Percentiles rank a stretch among this genome's conserved stretches.
phyloP scores from a whole-genome alignment of 2,113 vertebrate genomes.

The Austrofundulus limnaeus region DNA sequence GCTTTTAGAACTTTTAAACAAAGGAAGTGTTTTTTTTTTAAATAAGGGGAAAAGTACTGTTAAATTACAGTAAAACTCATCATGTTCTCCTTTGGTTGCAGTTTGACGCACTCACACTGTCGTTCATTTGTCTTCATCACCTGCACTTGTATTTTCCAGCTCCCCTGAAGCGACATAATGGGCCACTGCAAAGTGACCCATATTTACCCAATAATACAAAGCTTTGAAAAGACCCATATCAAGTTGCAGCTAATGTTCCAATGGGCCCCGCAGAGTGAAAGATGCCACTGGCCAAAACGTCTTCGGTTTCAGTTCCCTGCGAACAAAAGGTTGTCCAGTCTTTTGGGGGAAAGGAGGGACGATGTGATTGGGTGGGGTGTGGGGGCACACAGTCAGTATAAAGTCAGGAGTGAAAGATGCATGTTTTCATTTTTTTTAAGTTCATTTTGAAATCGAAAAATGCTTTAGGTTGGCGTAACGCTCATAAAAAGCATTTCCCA shows the following conservation, averaged over 20 bases:
- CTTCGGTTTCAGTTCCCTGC: conserved; percentile 74
- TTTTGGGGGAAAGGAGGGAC: conserved; percentile 45
- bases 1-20: no score
- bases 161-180: conserved; percentile 70
- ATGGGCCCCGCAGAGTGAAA: conserved; percentile 78
- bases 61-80: conserved; percentile 38
- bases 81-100: conserved; percentile 34
- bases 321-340: conserved; percentile 77
- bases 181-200: conserved; percentile 76
- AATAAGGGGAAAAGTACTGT: conserved; percentile 7
- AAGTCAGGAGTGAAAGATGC: conserved; percentile 27
- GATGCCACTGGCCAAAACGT: conserved; percentile 75
- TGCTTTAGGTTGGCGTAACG: no score
- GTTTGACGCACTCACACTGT: conserved; percentile 49
- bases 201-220: conserved; percentile 81
- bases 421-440: conserved; percentile 26
- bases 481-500: no score
- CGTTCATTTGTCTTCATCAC: conserved; percentile 68
- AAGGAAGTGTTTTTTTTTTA: neutral
- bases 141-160: conserved; percentile 57
- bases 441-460: neutral
- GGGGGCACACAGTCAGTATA: conserved; percentile 44
- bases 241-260: conserved; percentile 78
- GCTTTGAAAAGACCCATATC: conserved; percentile 77
- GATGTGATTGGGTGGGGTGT: conserved; percentile 4